Evolutionary conservation across 1,140 invertebrate genomes (phyloP).

Genomic region (Cherax quadricarinatus): DNA sequence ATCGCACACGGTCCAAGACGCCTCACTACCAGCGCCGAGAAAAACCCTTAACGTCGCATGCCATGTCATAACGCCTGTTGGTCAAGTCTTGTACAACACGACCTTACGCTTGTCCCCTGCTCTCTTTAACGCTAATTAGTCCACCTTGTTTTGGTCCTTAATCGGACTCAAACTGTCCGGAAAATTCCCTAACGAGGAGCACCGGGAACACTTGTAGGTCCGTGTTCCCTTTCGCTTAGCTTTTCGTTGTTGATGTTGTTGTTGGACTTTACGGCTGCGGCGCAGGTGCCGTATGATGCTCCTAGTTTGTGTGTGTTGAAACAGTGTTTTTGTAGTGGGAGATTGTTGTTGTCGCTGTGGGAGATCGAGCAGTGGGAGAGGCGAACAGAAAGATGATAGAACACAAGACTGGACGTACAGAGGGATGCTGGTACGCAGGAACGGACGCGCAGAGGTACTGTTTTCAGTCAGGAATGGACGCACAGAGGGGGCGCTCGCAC

Average conservation of each 20-base stretch:
- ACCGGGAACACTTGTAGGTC: no score
- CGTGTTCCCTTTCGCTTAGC: no score
- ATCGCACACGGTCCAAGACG: background rate
- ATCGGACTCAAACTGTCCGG: background rate
- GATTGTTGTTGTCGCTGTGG: no score
- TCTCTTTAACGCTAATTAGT: background rate
- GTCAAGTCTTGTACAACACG: background rate
- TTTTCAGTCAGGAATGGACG: no score
- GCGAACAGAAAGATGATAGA: background rate
- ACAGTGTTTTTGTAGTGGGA: no score
- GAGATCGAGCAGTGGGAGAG: background rate
- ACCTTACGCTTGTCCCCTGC: background rate
- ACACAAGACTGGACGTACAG: background rate
- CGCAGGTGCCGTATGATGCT: no score
- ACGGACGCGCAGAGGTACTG: no score
- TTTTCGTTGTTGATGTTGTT: no score
- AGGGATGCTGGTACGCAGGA: no score
- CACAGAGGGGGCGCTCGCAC: no score
- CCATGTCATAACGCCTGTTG: background rate
- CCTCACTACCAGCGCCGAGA: background rate
- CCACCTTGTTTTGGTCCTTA: background rate
- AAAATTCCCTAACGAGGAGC: background rate
- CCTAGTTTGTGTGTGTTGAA: no score
- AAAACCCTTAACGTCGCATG: background rate
- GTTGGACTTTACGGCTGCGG: no score